These are phyloP conservation scores for Hoplias malabaricus DNA, from an alignment of 2,113 vertebrate species.

Conservation along the genomic window DNA sequence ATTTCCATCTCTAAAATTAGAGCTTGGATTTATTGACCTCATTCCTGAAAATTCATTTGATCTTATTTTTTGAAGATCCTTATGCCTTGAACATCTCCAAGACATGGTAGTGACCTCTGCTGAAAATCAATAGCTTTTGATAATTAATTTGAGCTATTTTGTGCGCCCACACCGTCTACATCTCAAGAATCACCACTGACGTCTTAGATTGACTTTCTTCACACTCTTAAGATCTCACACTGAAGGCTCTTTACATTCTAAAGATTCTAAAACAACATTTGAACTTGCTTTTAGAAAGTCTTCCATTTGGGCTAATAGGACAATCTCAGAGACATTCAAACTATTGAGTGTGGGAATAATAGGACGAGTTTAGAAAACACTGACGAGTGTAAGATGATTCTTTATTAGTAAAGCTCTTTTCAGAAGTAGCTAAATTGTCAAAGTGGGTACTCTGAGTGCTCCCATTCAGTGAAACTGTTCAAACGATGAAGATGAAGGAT, in stretches of 20 bases:
- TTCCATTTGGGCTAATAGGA: neutral
- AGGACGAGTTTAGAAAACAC: neutral
- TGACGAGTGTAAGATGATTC: neutral
- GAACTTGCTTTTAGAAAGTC: neutral
- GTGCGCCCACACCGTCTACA: neutral
- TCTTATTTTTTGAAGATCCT: no score
- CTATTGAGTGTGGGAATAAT: neutral
- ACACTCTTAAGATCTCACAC: no score
- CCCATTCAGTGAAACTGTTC: neutral
- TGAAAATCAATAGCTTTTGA: no score
- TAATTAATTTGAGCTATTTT: no score
- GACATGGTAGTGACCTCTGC: no score
- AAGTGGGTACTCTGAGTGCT: neutral
- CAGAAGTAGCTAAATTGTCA: neutral
- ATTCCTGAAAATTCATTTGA: no score
- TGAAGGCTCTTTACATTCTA: neutral
- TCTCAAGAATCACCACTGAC: no score
- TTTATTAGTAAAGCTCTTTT: neutral
- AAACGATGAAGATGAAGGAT: neutral
- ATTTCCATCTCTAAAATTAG: no score
- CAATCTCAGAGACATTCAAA: neutral
- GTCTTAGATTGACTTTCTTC: no score
- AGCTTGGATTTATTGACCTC: no score
- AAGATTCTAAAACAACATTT: neutral
- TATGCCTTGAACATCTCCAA: no score